A percentile compares a stretch with the other conserved stretches of the same genome.
These are phyloP conservation scores for Heliothis peltigera DNA, from an alignment of 2,888 invertebrate genomes.

Conservation along the genomic window DNA sequence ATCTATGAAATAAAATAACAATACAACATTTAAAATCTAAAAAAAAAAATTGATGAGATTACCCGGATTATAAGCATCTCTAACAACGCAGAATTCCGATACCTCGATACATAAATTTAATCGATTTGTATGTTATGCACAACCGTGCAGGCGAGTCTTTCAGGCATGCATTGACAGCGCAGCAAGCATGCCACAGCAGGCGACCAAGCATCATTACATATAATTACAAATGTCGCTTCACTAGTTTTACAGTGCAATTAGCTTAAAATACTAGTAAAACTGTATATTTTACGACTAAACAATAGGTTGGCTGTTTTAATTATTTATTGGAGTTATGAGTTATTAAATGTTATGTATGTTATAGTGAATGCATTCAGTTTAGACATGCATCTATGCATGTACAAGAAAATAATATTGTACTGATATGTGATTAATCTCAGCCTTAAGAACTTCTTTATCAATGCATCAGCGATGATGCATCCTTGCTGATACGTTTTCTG, in stretches of 20 bases:
- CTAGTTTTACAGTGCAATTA: slow-evolving; percentile 29
- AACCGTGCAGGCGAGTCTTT: slow-evolving; percentile 16
- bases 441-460: too few relatives aligned
- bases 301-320: slow-evolving; percentile 16
- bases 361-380: too few relatives aligned
- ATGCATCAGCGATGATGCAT: not conserved
- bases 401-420: too few relatives aligned
- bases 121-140: slow-evolving; percentile 5
- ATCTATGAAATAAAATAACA: too few relatives aligned
- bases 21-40: too few relatives aligned
- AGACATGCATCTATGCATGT: too few relatives aligned
- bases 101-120: slow-evolving; percentile 2
- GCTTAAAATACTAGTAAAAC: slow-evolving; percentile 27
- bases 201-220: slow-evolving; percentile 17
- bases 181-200: slow-evolving; percentile 1
- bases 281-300: slow-evolving; percentile 16
- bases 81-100: not conserved
- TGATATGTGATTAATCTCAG: too few relatives aligned
- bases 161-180: slow-evolving; percentile 10
- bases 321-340: not conserved
- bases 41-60: too few relatives aligned
- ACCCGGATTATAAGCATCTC: too few relatives aligned
- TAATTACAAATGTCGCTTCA: slow-evolving; percentile 26
- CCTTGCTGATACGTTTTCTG: not conserved
- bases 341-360: too few relatives aligned